Conservation (phyloP, 2,888 invertebrate species). For the Microctonus aethiopoides region DNA sequence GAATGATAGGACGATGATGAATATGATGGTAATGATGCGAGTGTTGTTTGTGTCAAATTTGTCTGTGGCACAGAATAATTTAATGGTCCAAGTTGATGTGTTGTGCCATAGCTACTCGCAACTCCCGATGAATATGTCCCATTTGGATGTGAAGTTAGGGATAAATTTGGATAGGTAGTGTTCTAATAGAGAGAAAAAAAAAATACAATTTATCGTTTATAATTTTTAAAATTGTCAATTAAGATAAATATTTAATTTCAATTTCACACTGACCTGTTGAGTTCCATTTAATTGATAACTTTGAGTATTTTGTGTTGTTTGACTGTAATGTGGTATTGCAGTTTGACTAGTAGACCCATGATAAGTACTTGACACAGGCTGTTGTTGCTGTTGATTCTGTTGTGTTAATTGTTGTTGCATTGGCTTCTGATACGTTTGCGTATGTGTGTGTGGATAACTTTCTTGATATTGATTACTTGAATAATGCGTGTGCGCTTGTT, state of each 20-base stretch:
- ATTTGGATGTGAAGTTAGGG: conserved; percentile 61
- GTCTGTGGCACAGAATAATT: conserved; percentile 59
- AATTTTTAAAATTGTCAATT: background rate
- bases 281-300: conserved; percentile 62
- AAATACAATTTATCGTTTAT: background rate
- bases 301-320: conserved; percentile 56
- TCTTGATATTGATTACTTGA: conserved; percentile 67
- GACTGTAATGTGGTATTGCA: conserved; percentile 62
- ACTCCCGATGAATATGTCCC: conserved; percentile 60
- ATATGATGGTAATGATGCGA: conserved; percentile 59
- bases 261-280: conserved; percentile 52
- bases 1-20: conserved; percentile 61
- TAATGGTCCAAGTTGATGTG: conserved; percentile 56
- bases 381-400: conserved; percentile 53
- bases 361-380: conserved; percentile 61
- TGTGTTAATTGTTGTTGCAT: conserved; percentile 59
- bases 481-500: conserved; percentile 61
- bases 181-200: conserved; percentile 46
- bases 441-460: conserved; percentile 68
- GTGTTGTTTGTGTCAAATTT: conserved; percentile 56
- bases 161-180: conserved; percentile 60
- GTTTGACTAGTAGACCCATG: conserved; percentile 57
- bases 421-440: conserved; percentile 65
- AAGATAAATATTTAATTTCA: conserved; percentile 1
- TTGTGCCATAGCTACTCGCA: conserved; percentile 53